Percentiles rank a stretch among this genome's conserved stretches.
Evolutionary conservation across 2,797 vertebrate species (phyloP).

Genomic region (Sebastes variabilis): DNA sequence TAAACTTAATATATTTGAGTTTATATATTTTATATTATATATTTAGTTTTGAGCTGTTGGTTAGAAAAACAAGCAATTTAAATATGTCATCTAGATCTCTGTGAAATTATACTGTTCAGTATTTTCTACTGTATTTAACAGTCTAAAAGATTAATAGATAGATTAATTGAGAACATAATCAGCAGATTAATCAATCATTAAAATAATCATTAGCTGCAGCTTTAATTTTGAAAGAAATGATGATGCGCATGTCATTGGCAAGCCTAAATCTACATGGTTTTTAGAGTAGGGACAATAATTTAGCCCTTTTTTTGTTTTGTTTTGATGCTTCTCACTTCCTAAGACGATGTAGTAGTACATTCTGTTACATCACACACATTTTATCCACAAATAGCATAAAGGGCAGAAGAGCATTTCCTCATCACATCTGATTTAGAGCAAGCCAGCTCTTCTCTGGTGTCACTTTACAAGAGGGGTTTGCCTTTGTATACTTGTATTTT

Average conservation of each 20-base stretch:
- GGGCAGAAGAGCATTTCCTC: constrained; percentile 19
- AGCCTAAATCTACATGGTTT: not conserved
- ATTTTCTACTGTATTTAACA: not conserved
- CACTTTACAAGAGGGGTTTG: constrained; percentile 35
- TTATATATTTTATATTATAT: no score
- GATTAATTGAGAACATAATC: not conserved
- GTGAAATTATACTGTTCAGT: not conserved
- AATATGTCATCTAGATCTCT: not conserved
- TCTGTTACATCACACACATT: constrained; percentile 35
- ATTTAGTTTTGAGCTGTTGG: not conserved
- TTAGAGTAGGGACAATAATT: not conserved
- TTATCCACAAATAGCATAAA: constrained; percentile 20
- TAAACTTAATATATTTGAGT: not conserved
- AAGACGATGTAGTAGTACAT: constrained; percentile 7
- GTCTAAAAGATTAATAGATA: not conserved
- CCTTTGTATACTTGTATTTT: constrained; percentile 10
- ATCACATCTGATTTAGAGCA: constrained; percentile 22
- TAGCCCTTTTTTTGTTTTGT: not conserved
- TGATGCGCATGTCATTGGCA: not conserved
- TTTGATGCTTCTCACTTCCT: constrained; percentile 7
- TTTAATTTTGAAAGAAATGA: not conserved
- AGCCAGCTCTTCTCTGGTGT: constrained; percentile 14
- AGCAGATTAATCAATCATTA: not conserved
- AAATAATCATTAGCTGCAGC: not conserved
- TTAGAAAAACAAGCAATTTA: not conserved